Evolutionary conservation across 2,888 invertebrate genomes (phyloP).

Genomic region (Uloborus plumipes): DNA sequence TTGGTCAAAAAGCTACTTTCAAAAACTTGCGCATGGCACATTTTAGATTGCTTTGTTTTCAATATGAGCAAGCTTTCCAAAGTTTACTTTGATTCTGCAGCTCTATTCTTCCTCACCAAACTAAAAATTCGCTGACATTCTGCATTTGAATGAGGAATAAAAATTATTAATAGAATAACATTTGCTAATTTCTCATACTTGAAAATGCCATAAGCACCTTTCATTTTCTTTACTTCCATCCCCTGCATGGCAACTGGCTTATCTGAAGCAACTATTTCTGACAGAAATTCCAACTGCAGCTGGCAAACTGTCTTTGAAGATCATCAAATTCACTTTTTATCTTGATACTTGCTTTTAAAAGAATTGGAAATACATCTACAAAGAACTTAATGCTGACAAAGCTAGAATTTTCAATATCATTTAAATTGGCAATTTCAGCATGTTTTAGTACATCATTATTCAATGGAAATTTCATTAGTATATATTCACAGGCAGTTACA

Average conservation of each 20-base stretch:
- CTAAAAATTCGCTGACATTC: neutral
- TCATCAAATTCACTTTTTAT: too few relatives aligned
- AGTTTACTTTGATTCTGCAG: neutral
- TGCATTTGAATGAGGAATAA: constrained; percentile 1
- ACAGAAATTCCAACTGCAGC: too few relatives aligned
- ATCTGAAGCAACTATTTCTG: too few relatives aligned
- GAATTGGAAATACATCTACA: neutral
- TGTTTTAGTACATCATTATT: neutral
- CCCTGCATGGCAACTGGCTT: too few relatives aligned
- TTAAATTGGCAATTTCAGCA: neutral
- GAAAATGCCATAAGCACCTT: too few relatives aligned
- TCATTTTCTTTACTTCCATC: too few relatives aligned
- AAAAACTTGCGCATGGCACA: too few relatives aligned
- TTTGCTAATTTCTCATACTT: too few relatives aligned
- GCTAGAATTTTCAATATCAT: neutral
- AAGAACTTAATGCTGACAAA: neutral
- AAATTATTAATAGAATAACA: neutral
- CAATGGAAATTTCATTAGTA: neutral
- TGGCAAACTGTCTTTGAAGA: too few relatives aligned
- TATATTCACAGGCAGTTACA: too few relatives aligned
- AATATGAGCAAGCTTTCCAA: neutral
- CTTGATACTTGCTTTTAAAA: neutral
- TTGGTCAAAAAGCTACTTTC: too few relatives aligned
- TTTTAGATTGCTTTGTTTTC: too few relatives aligned
- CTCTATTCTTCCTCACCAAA: neutral